Evolutionary conservation across 2,888 invertebrate species (phyloP).

Genomic region (Conomelus anceps): DNA sequence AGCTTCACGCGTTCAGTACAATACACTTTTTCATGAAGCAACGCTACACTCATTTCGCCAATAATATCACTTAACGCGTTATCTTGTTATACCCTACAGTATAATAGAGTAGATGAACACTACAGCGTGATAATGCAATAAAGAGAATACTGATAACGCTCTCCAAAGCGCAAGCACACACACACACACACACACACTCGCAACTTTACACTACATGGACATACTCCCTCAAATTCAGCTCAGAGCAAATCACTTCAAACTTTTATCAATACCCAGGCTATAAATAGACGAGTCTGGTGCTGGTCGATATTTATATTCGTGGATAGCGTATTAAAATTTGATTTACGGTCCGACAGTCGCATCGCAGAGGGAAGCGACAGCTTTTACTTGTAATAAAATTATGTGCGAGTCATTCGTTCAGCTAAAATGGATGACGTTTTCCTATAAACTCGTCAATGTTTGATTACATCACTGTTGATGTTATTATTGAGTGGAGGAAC

Average conservation of each 20-base stretch:
- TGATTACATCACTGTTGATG: background rate
- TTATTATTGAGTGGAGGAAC: background rate
- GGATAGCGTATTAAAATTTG: background rate
- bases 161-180: background rate
- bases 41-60: background rate
- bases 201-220: background rate
- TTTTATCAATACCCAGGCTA: background rate
- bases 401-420: background rate
- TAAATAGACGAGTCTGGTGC: background rate
- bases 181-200: background rate
- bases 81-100: background rate
- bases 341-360: background rate
- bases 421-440: background rate
- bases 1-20: background rate
- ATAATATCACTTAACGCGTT: background rate
- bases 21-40: background rate
- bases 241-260: background rate
- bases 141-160: background rate
- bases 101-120: background rate
- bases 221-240: background rate
- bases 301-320: background rate
- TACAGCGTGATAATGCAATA: background rate
- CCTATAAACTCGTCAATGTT: background rate
- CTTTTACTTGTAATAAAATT: background rate
- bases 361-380: background rate